These are phyloP conservation scores for Tachyglossus aculeatus DNA, from an alignment of 2,797 vertebrate species.

Conservation along the genomic window DNA sequence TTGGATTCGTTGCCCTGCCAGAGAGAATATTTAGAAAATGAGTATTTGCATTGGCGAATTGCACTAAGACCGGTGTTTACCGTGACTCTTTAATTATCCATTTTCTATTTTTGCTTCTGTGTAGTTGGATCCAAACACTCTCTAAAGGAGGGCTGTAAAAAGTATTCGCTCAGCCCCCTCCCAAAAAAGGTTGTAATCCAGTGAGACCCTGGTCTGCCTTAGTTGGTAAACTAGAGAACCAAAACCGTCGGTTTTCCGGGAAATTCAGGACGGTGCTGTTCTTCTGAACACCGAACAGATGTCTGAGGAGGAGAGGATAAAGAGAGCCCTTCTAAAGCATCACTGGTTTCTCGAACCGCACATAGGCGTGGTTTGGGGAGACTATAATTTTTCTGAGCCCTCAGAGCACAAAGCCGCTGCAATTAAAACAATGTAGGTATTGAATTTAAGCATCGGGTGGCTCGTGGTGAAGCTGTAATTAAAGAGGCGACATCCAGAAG, in stretches of 20 bases:
- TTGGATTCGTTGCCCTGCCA: too few species aligned
- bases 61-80: background rate
- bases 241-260: conserved; percentile 15
- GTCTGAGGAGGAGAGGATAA: background rate
- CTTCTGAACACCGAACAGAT: conserved; percentile 25
- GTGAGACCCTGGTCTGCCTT: background rate
- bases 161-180: background rate
- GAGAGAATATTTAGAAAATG: background rate
- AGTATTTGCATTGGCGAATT: background rate
- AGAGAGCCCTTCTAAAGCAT: background rate
- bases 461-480: conserved; percentile 29
- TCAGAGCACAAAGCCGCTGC: conserved; percentile 36
- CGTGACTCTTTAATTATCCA: background rate
- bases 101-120: background rate
- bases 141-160: background rate
- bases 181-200: background rate
- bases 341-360: conserved; percentile 27
- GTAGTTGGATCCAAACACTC: background rate
- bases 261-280: background rate
- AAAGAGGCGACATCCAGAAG: too few species aligned
- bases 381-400: conserved; percentile 38
- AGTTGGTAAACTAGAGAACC: conserved; percentile 11
- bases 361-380: conserved; percentile 42
- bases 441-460: conserved; percentile 30
- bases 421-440: conserved; percentile 34